Percentiles rank a stretch among this genome's conserved stretches.
These are phyloP conservation scores for Liposcelis brunnea DNA, from an alignment of 2,888 invertebrate species.

Conservation along the genomic window DNA sequence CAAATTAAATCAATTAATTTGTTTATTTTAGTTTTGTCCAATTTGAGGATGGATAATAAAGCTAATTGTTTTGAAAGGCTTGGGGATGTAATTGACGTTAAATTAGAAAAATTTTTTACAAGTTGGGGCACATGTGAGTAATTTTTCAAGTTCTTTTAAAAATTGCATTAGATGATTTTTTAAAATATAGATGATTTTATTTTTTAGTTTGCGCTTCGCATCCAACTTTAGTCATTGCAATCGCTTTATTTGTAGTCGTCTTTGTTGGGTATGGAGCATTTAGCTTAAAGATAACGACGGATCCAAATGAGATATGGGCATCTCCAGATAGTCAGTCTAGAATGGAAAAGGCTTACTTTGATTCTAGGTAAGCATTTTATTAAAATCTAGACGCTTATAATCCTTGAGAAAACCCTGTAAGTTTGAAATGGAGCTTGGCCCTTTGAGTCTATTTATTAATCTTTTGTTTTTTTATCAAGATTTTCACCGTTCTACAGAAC, in stretches of 20 bases:
- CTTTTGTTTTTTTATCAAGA: no score
- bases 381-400: no score
- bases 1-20: not conserved
- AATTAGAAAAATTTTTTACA: conserved; percentile 26
- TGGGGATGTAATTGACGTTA: conserved; percentile 18
- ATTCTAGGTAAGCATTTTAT: conserved; percentile 29
- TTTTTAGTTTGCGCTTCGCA: conserved; percentile 44
- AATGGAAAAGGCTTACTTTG: conserved; percentile 71
- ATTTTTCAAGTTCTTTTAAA: conserved; percentile 2
- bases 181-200: conserved; percentile 13
- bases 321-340: conserved; percentile 62
- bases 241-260: conserved; percentile 42
- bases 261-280: conserved; percentile 48
- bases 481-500: conserved; percentile 83
- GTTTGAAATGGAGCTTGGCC: no score
- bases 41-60: not conserved
- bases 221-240: conserved; percentile 43
- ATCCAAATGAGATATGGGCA: conserved; percentile 91
- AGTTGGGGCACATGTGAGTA: conserved; percentile 30
- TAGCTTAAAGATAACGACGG: conserved; percentile 54
- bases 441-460: no score
- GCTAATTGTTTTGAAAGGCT: conserved; percentile 7
- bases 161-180: conserved; percentile 9
- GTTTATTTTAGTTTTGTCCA: no score
- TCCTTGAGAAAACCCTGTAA: no score